These are phyloP conservation scores for Crypturellus tataupa DNA, from an alignment of 2,797 vertebrate species.

Conservation along the genomic window DNA sequence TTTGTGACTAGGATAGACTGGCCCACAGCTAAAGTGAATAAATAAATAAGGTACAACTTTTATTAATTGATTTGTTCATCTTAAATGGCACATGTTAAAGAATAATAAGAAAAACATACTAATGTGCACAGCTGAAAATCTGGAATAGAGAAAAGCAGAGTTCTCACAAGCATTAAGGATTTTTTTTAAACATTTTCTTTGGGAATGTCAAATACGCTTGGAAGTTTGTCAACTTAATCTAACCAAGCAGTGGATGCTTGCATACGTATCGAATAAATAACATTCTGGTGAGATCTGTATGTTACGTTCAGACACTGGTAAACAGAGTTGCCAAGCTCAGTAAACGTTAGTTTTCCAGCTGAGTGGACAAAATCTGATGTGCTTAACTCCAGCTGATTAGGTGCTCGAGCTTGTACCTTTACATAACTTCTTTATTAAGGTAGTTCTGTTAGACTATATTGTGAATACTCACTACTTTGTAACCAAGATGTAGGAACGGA, in stretches of 20 bases:
- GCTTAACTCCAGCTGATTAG: slow-evolving; percentile 48
- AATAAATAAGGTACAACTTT: not conserved
- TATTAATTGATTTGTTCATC: not conserved
- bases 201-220: slow-evolving; percentile 26
- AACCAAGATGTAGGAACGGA: not conserved
- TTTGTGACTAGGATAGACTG: not conserved
- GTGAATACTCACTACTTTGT: not conserved
- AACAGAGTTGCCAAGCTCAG: slow-evolving; percentile 35
- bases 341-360: slow-evolving; percentile 68
- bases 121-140: not conserved
- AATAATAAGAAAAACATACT: not conserved
- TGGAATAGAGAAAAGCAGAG: not conserved
- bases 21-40: not conserved
- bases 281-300: not conserved
- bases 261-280: slow-evolving; percentile 39
- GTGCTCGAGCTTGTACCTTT: slow-evolving; percentile 31
- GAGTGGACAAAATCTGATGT: slow-evolving; percentile 55
- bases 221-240: slow-evolving; percentile 47
- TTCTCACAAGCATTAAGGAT: slow-evolving; percentile 26
- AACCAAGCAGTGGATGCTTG: slow-evolving; percentile 29
- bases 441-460: slow-evolving; percentile 1
- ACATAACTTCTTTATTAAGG: slow-evolving; percentile 17
- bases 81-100: not conserved
- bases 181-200: slow-evolving; percentile 24
- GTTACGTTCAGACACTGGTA: slow-evolving; percentile 32